These are phyloP conservation scores for Carcina quercana DNA, from an alignment of 2,888 invertebrate species.

Conservation along the genomic window DNA sequence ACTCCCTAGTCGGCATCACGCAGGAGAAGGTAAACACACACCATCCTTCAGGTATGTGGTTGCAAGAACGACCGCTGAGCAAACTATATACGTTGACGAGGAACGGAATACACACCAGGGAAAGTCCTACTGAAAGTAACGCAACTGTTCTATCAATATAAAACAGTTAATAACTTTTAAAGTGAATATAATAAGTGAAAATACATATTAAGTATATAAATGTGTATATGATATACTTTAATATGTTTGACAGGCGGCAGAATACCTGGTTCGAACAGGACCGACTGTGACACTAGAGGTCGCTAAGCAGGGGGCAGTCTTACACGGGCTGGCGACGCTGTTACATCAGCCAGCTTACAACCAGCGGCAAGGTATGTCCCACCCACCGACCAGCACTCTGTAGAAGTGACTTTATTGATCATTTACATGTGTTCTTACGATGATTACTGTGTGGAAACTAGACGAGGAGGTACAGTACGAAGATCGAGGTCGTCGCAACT, in stretches of 20 bases:
- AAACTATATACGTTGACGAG: too few relatives aligned
- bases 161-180: too few relatives aligned
- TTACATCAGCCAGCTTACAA: slow-evolving; percentile 85
- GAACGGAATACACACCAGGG: too few relatives aligned
- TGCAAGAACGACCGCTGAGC: too few relatives aligned
- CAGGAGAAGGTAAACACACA: slow-evolving; percentile 77
- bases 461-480: slow-evolving; percentile 48
- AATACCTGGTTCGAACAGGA: slow-evolving; percentile 95
- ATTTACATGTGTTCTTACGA: background rate
- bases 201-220: background rate
- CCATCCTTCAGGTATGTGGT: too few relatives aligned
- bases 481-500: slow-evolving; percentile 53
- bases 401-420: too few relatives aligned
- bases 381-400: background rate
- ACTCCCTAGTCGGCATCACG: slow-evolving; percentile 91
- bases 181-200: too few relatives aligned
- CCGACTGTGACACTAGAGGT: slow-evolving; percentile 96
- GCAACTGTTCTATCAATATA: too few relatives aligned
- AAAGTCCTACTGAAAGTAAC: too few relatives aligned
- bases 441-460: slow-evolving; percentile 8
- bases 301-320: slow-evolving; percentile 97
- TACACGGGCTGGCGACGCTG: slow-evolving; percentile 95
- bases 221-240: background rate
- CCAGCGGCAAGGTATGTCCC: slow-evolving; percentile 50
- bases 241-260: slow-evolving; percentile 84